Evolutionary conservation across 2,113 vertebrate genomes (phyloP).

Genomic region (Cebus imitator): DNA sequence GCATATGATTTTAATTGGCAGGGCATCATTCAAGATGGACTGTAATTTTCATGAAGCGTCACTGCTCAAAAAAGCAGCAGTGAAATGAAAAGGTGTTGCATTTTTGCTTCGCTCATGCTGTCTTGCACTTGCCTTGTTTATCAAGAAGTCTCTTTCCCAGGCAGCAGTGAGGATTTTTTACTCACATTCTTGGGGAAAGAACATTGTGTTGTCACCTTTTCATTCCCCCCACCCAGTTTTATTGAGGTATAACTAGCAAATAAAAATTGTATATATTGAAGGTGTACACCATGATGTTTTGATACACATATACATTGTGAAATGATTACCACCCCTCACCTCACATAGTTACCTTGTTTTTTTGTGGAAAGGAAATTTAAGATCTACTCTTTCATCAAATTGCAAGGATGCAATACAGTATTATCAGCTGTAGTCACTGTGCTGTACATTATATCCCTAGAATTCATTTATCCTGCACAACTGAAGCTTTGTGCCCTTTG

Average conservation of each 20-base stretch:
- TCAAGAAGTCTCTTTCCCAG: conserved; percentile 1
- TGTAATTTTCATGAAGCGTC: conserved; percentile 28
- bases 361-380: not conserved
- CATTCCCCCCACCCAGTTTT: not conserved
- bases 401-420: no score
- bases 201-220: not conserved
- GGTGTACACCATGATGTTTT: no score
- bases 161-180: not conserved
- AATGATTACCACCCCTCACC: no score
- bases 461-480: not conserved
- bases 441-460: not conserved
- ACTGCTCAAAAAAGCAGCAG: not conserved
- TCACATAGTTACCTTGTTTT: not conserved
- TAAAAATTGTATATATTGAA: not conserved
- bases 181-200: not conserved
- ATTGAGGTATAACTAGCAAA: not conserved
- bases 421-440: not conserved
- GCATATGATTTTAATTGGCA: conserved; percentile 73
- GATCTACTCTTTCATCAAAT: not conserved
- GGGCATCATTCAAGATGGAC: conserved; percentile 28
- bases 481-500: not conserved
- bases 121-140: not conserved
- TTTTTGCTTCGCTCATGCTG: not conserved
- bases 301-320: not conserved
- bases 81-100: conserved; percentile 4